These are phyloP conservation scores for Dipodomys ordii DNA, from an alignment of 2,113 vertebrate species.

Conservation along the genomic window DNA sequence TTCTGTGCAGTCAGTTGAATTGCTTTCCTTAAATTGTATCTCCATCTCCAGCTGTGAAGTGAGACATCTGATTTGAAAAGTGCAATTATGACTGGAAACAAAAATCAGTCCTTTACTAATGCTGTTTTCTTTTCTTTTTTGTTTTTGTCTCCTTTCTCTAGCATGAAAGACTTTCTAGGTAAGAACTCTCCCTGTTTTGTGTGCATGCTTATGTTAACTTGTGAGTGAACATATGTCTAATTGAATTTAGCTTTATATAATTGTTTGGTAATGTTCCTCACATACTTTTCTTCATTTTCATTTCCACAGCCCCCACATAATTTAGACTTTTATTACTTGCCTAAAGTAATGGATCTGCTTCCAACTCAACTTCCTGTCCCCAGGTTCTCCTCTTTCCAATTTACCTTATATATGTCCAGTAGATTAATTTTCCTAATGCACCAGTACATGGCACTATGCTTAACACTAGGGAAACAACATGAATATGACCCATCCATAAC, in stretches of 20 bases:
- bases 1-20: not conserved
- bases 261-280: not conserved
- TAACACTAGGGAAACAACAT: not conserved
- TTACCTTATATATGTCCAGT: not conserved
- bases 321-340: constrained; percentile 17
- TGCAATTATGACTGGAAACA: not conserved
- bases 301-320: constrained; percentile 29
- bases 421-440: not conserved
- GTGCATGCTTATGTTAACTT: constrained; percentile 21
- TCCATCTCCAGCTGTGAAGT: not conserved
- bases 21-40: constrained; percentile 23
- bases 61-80: constrained; percentile 6
- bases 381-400: not conserved
- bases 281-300: constrained; percentile 16
- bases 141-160: constrained; percentile 83
- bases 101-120: constrained; percentile 64
- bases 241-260: constrained; percentile 23
- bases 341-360: not conserved
- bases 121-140: constrained; percentile 65
- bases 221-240: constrained; percentile 16
- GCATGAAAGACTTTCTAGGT: constrained; percentile 94
- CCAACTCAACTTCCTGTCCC: not conserved
- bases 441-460: not conserved
- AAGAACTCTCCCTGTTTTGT: constrained; percentile 81
- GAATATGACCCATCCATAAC: not conserved